Percentiles rank a stretch among this genome's conserved stretches.
phyloP scores from a whole-genome alignment of 2,888 invertebrate species.

The Dexiosoma caninum region DNA sequence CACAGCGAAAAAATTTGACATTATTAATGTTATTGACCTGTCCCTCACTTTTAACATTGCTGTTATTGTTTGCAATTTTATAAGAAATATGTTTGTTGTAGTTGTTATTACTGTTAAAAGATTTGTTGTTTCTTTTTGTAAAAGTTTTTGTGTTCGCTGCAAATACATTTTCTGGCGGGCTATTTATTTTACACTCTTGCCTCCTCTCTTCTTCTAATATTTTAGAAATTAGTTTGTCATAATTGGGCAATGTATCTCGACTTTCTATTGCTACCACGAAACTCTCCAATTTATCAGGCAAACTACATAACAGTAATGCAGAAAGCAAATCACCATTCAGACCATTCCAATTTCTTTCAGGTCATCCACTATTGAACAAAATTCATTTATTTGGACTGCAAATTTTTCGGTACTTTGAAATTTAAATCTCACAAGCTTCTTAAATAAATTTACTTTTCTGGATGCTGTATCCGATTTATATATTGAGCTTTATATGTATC shows the following conservation, averaged over 20 bases:
- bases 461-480: too few relatives aligned
- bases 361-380: background rate
- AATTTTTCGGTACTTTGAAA: too few relatives aligned
- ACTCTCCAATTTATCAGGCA: background rate
- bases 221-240: conserved; percentile 44
- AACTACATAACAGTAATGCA: background rate
- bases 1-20: too few relatives aligned
- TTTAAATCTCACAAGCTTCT: too few relatives aligned
- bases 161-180: too few relatives aligned
- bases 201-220: conserved; percentile 46
- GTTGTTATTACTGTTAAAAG: too few relatives aligned
- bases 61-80: too few relatives aligned
- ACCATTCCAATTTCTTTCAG: background rate
- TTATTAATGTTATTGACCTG: background rate
- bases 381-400: too few relatives aligned
- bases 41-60: conserved; percentile 38
- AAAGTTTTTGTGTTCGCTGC: too few relatives aligned
- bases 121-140: too few relatives aligned
- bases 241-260: background rate
- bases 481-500: too few relatives aligned
- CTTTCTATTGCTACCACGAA: background rate
- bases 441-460: conserved; percentile 2
- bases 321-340: background rate
- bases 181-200: conserved; percentile 33
- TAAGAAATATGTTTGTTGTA: too few relatives aligned